Base-by-base conservation (phyloP, 2,797 vertebrate genomes). In the Cheirogaleus major region DNA sequence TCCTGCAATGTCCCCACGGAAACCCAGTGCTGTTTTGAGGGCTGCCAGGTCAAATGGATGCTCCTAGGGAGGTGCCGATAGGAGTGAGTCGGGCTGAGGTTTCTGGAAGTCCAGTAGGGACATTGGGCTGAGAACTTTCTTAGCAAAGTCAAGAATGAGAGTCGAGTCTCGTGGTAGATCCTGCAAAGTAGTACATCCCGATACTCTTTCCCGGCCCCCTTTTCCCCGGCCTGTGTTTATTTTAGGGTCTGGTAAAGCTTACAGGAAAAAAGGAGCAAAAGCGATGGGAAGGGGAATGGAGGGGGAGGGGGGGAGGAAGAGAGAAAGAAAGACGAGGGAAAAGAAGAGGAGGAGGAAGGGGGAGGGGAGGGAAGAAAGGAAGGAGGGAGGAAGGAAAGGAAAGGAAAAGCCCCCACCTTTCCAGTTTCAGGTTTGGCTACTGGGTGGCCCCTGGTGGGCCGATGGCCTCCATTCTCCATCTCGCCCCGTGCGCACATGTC, bases 1-100 rank as follows among this genome's bases (percentile, higher is more conserved):
- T 75, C 41, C 65, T 78, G 55, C 50, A 63, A 52, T 67, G 75
- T 48, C 61, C 61, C 95, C 2, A 9, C 17, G n/a, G 95, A 89
- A 91, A 30, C 65, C 23, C 13, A 27, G 0, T 27, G 79, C 35
- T 41, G 25, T 80, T 86, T 41, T 20, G 75, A 96, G 79, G 67
- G 32, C 52, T 83, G 7, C 70, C 48, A 13, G 83, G 41, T 86
- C 75, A 69, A 94, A 80, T 5, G 61, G 94, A 50, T 50, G 52
- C 69, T 72, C 88, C 55, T 18, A 70, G 50, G 30, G 32, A 22
- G 15, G 18, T 52, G 52, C 61, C 25, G 6, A 38, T 0, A 10
- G 72, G 35, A 72, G 9, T n/a, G n/a, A 52, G 27, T n/a, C 7
- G 4, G 30, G 30, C 81, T 11, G 32, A 61, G 43, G 35, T 32